Evolutionary conservation across 92 coral and sea anemone species (phyloP).

Genomic region (Porites divaricata): DNA sequence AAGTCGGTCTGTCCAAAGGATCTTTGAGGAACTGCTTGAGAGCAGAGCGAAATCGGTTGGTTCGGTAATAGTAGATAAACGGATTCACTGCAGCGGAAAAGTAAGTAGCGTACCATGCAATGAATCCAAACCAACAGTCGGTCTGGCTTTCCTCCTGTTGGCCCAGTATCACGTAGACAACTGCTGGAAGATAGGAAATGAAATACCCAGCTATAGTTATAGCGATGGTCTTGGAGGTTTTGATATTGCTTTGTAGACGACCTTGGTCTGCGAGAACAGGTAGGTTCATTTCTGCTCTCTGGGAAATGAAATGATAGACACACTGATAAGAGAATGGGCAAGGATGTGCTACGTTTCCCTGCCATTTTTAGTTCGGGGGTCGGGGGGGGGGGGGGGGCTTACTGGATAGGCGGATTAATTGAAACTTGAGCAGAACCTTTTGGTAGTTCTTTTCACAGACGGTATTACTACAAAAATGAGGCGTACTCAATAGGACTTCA

Average conservation of each 20-base stretch:
- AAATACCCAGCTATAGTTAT: neutral
- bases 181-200: neutral
- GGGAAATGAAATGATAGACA: neutral
- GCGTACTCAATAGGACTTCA: too few relatives aligned
- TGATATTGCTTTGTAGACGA: neutral
- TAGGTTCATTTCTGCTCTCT: slow-evolving; percentile 3
- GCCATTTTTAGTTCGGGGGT: too few relatives aligned
- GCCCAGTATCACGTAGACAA: neutral
- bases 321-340: neutral
- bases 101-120: neutral
- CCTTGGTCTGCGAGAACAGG: neutral
- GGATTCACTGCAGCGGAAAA: slow-evolving; percentile 44
- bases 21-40: slow-evolving; percentile 20
- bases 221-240: neutral
- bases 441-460: too few relatives aligned
- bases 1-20: neutral
- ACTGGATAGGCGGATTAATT: too few relatives aligned
- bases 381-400: too few relatives aligned
- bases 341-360: neutral
- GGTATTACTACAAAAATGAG: too few relatives aligned
- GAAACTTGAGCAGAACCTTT: too few relatives aligned
- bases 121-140: slow-evolving; percentile 1
- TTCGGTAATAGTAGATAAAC: slow-evolving; percentile 34
- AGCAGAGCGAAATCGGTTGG: slow-evolving; percentile 33
- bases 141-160: neutral